A percentile compares a stretch with the other conserved stretches of the same genome.
Conservation (phyloP, 2,113 vertebrate species). For the Cochlearius cochlearius region DNA sequence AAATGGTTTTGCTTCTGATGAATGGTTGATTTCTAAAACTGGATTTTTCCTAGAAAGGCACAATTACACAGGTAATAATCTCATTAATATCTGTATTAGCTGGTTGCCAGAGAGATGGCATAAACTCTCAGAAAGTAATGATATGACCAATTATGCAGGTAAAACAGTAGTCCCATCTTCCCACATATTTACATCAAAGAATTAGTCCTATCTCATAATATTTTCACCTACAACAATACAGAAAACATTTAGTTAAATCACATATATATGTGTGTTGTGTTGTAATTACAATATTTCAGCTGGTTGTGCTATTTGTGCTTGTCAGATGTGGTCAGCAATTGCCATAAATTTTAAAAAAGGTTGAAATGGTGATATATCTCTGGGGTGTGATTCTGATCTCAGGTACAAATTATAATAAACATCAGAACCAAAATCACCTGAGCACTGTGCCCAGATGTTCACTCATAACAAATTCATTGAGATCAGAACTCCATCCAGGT, state of each 20-base stretch:
- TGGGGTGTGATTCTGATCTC: neutral
- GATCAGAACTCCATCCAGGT: neutral
- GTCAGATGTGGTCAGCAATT: neutral
- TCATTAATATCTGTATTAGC: neutral
- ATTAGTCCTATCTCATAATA: neutral
- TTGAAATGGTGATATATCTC: neutral
- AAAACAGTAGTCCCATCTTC: neutral
- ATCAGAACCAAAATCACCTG: neutral
- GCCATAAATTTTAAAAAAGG: neutral
- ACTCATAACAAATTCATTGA: neutral
- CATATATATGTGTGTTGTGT: neutral
- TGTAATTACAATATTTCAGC: neutral
- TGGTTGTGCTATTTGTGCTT: neutral
- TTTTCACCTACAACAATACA: neutral
- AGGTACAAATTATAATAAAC: neutral
- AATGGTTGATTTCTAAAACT: neutral
- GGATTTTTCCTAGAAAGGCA: neutral
- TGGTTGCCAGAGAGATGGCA: conserved; percentile 4
- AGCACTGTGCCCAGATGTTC: neutral
- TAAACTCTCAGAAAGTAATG: neutral
- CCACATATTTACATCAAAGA: neutral
- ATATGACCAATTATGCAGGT: neutral
- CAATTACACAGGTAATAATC: neutral
- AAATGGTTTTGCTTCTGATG: neutral
- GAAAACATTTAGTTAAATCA: neutral